phyloP scores from a whole-genome alignment of 2,113 vertebrate genomes.

The Capreolus pygargus region DNA sequence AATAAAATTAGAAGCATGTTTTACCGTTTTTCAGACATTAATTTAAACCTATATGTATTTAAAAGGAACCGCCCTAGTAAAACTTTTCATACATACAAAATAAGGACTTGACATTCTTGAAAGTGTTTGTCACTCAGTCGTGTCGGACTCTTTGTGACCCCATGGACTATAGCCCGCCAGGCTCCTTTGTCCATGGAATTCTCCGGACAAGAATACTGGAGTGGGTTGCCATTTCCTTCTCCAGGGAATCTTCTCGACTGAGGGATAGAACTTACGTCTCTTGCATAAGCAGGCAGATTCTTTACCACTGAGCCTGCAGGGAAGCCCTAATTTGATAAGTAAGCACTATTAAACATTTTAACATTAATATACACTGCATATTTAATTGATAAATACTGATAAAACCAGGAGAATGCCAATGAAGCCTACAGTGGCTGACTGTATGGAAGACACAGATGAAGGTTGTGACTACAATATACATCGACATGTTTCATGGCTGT shows the following conservation, averaged over 20 bases:
- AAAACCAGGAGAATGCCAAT: neutral
- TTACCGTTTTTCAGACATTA: neutral
- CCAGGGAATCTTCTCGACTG: neutral
- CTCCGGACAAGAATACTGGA: neutral
- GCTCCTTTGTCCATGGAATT: neutral
- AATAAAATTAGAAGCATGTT: neutral
- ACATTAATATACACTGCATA: neutral
- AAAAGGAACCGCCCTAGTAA: neutral
- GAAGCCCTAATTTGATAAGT: neutral
- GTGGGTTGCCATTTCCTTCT: neutral
- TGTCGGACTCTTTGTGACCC: neutral
- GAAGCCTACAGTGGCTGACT: neutral
- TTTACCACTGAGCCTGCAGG: neutral
- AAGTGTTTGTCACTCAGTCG: neutral
- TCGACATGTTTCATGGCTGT: neutral
- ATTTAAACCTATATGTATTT: neutral
- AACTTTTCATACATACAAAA: neutral
- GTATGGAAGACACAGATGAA: neutral
- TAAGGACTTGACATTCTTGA: neutral
- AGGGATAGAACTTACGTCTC: neutral
- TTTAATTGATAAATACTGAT: neutral
- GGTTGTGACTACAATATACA: neutral
- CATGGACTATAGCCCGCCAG: neutral
- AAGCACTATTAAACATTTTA: neutral
- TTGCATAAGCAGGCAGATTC: neutral